Evolutionary conservation across 2,888 invertebrate species (phyloP), one percentile per base, ranked within the genome.

Genomic region (Cybosia mesomella): DNA sequence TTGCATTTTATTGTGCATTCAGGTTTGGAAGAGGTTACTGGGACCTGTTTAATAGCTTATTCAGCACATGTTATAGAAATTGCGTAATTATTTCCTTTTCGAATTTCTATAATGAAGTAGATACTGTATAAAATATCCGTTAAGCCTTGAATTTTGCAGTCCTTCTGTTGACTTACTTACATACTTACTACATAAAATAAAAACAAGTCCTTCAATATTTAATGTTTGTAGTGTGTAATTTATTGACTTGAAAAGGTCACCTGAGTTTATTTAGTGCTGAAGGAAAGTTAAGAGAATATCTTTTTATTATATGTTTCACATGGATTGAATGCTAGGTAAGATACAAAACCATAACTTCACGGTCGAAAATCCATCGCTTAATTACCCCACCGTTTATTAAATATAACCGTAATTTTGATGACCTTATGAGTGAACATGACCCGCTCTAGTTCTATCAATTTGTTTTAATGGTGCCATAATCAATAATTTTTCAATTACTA

Each of bases 401-500:
- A 24, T 4, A 24, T 24, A 1, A 24, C 11, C 13, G 15, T 24
- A 24, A 22, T 24, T 28, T 10, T 13, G 13, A 5, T 13, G 5
- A 24, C 5, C 24, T 24, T 24, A 55, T 24, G 2, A 49, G 49
- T 49, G 49, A n/a, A 18, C n/a, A 8, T 49, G 49, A 49, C 18
- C n/a, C n/a, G 49, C 49, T 49, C n/a, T 49, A 18, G n/a, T n/a
- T 49, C 8, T n/a, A n/a, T n/a, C 1, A 9, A 49, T n/a, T 7
- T n/a, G 49, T 49, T 49, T 49, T 49, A 9, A n/a, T 49, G 49
- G n/a, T 49, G 49, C n/a, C 49, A 49, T 8, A n/a, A n/a, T 49
- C 49, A 49, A 49, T 49, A 49, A n/a, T 49, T 49, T 43, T 49
- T 49, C 49, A 49, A 49, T 49, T 49, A 49, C 49, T n/a, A n/a